Evolutionary conservation across 2,888 invertebrate genomes (phyloP).

Genomic region (Emmelina monodactyla): DNA sequence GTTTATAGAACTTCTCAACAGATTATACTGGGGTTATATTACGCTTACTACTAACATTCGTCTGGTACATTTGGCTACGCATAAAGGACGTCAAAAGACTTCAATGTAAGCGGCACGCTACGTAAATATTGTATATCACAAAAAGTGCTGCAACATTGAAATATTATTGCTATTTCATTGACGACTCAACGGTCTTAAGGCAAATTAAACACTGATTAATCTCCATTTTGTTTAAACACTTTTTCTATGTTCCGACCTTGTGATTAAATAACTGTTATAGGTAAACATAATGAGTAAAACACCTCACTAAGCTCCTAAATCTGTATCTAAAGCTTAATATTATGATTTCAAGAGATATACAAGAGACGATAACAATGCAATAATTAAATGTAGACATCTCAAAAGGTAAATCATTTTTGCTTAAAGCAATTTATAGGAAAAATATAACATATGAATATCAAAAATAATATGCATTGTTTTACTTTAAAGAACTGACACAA

Average conservation of each 20-base stretch:
- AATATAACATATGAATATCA: conserved; percentile 59
- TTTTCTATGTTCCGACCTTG: conserved; percentile 26
- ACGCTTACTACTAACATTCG: conserved; percentile 50
- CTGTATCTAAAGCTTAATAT: conserved; percentile 24
- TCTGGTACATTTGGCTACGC: conserved; percentile 61
- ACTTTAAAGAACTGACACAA: conserved; percentile 36
- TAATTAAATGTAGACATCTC: conserved; percentile 38
- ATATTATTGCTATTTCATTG: conserved; percentile 57
- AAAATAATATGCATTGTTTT: conserved; percentile 49
- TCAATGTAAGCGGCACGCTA: conserved; percentile 52
- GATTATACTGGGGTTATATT: conserved; percentile 43
- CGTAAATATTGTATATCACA: conserved; percentile 56
- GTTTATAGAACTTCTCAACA: too few relatives aligned
- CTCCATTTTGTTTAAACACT: conserved; percentile 17
- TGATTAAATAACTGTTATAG: too few relatives aligned
- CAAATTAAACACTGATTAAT: conserved; percentile 43
- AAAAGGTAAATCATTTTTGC: conserved; percentile 43
- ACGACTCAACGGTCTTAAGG: conserved; percentile 50
- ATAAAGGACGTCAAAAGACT: conserved; percentile 56
- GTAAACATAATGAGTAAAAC: too few relatives aligned
- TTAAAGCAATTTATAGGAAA: conserved; percentile 50
- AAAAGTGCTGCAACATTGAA: conserved; percentile 48
- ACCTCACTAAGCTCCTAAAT: not conserved
- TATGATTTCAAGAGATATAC: conserved; percentile 31
- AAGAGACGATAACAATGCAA: conserved; percentile 32